Evolutionary conservation across 2,113 vertebrate species (phyloP).

Genomic region (Bubo bubo): DNA sequence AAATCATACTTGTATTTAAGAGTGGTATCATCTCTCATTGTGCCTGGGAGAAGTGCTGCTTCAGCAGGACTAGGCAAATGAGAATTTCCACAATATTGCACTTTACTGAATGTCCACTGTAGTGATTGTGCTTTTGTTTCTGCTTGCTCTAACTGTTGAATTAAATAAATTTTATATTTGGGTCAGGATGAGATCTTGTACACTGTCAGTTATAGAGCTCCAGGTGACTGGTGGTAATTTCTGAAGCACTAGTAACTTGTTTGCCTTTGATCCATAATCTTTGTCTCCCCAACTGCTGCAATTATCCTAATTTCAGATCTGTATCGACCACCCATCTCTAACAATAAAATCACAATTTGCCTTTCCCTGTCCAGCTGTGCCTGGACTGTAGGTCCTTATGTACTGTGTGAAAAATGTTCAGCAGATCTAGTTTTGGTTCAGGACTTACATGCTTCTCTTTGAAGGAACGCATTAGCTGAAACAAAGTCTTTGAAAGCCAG

Average conservation of each 20-base stretch:
- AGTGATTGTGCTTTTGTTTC: neutral
- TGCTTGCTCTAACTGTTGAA: neutral
- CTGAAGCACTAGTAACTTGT: neutral
- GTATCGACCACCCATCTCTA: neutral
- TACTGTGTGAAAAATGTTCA: neutral
- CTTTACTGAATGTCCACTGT: neutral
- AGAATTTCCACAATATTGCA: neutral
- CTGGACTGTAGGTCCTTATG: neutral
- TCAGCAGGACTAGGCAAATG: neutral
- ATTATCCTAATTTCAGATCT: neutral
- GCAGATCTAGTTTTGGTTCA: neutral
- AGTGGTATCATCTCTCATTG: neutral
- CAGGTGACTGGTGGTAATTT: neutral
- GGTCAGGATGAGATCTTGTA: neutral
- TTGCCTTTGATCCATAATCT: neutral
- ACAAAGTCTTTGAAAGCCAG: neutral
- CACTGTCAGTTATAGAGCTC: neutral
- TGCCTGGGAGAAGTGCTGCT: neutral
- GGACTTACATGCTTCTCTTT: neutral
- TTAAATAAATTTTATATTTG: neutral
- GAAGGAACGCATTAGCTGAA: neutral
- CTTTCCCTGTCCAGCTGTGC: neutral
- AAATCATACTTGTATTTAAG: neutral
- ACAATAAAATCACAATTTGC: neutral
- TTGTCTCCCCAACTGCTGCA: neutral